Evolutionary conservation across 1,140 invertebrate species (phyloP).

Genomic region (Amphibalanus amphitrite): DNA sequence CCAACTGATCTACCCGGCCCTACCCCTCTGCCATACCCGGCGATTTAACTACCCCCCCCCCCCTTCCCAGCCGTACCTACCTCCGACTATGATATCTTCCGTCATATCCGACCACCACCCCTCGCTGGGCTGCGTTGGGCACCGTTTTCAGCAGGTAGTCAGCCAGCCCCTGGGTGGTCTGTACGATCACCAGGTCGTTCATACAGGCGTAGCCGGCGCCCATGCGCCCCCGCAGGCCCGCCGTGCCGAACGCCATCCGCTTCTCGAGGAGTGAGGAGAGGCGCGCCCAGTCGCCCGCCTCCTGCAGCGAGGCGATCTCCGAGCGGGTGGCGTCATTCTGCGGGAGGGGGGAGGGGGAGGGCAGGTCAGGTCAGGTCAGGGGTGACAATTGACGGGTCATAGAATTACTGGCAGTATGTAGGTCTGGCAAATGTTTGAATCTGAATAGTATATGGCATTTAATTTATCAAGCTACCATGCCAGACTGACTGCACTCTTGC

Average conservation of each 20-base stretch:
- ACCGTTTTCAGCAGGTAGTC: slow-evolving; percentile 47
- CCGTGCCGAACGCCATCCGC: slow-evolving; percentile 69
- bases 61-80: slow-evolving; percentile 30
- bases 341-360: background rate
- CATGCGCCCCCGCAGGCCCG: slow-evolving; percentile 80
- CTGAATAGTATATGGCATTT: no score
- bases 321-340: background rate
- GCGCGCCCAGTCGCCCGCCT: background rate
- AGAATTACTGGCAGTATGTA: no score
- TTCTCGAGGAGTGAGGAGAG: slow-evolving; percentile 27
- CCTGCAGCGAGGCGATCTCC: background rate
- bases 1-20: no score
- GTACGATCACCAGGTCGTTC: slow-evolving; percentile 95
- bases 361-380: background rate
- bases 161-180: slow-evolving; percentile 82
- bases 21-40: no score
- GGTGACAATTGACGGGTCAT: no score
- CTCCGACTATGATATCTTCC: slow-evolving; percentile 82
- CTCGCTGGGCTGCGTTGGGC: slow-evolving; percentile 29
- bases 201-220: slow-evolving; percentile 78
- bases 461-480: background rate
- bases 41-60: no score
- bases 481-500: no score
- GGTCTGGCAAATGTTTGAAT: background rate
- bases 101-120: slow-evolving; percentile 86